Conservation (phyloP, 37 sponge, comb jelly and placozoan species). For the Tethya wilhelma region DNA sequence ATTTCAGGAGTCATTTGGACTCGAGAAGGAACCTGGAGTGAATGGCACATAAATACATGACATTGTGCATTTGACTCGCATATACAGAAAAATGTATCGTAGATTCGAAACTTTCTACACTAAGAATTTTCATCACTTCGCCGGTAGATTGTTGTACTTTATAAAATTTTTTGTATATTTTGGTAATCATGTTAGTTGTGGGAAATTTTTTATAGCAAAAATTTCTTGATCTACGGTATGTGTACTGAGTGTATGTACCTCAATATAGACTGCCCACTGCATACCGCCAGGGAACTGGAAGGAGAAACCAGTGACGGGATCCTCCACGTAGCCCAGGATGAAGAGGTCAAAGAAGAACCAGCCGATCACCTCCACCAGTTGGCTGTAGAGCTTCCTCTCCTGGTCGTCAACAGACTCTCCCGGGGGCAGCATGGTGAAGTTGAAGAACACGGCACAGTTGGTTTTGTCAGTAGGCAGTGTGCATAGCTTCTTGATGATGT, state of each 20-base stretch:
- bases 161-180: too few species aligned
- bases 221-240: too few species aligned
- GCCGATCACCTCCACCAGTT: slow-evolving; percentile 60
- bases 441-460: slow-evolving; percentile 65
- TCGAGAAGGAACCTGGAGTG: slow-evolving; percentile 45
- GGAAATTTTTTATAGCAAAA: too few species aligned
- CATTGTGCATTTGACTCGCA: too few species aligned
- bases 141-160: too few species aligned
- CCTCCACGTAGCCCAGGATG: slow-evolving; percentile 87
- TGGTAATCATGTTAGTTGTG: too few species aligned
- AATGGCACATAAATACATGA: too few species aligned
- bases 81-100: too few species aligned
- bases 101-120: too few species aligned
- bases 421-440: slow-evolving; percentile 81
- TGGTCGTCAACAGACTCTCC: slow-evolving; percentile 29
- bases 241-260: too few species aligned
- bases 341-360: slow-evolving; percentile 90
- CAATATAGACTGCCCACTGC: slow-evolving; percentile 75
- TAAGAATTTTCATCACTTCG: too few species aligned
- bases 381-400: slow-evolving; percentile 47
- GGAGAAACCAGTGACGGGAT: slow-evolving; percentile 70
- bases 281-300: slow-evolving; percentile 72
- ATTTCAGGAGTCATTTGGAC: slow-evolving; percentile 19
- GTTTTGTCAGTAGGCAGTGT: slow-evolving; percentile 12
- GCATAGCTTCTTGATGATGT: slow-evolving; percentile 56